These are phyloP conservation scores for Ailurus styani DNA, from an alignment of 2,113 vertebrate species.

Conservation along the genomic window DNA sequence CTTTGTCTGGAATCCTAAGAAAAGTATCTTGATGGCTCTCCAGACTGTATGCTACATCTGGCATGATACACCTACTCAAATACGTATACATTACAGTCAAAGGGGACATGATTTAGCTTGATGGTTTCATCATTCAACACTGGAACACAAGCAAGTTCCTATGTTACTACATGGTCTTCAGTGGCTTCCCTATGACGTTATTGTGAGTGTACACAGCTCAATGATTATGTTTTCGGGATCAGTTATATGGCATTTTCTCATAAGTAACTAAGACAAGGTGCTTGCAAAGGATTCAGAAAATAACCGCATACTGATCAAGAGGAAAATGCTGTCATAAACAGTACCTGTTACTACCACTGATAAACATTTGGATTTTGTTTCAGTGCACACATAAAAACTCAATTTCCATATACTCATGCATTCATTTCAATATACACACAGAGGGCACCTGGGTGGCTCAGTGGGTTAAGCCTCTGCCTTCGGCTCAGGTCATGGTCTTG, in stretches of 20 bases:
- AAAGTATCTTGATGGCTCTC: background rate
- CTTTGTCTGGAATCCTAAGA: background rate
- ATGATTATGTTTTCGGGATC: background rate
- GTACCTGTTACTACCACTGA: background rate
- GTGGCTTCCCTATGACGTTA: background rate
- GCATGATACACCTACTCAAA: background rate
- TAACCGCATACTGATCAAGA: background rate
- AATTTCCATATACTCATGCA: background rate
- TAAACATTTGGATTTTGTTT: background rate
- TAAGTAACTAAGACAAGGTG: background rate
- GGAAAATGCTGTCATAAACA: background rate
- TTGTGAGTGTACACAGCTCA: background rate
- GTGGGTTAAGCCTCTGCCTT: too few relatives aligned
- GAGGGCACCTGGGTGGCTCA: too few relatives aligned
- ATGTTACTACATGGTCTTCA: background rate
- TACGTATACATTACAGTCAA: background rate
- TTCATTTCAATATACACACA: background rate
- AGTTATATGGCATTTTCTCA: slow-evolving; percentile 17
- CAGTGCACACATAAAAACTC: background rate
- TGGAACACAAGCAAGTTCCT: background rate
- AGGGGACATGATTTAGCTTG: background rate
- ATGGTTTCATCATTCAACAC: background rate
- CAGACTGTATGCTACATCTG: background rate
- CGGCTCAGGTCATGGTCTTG: too few relatives aligned
- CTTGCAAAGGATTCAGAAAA: slow-evolving; percentile 1